Evolutionary conservation across 2,888 invertebrate species (phyloP).

Genomic region (Microplitis manilae): DNA sequence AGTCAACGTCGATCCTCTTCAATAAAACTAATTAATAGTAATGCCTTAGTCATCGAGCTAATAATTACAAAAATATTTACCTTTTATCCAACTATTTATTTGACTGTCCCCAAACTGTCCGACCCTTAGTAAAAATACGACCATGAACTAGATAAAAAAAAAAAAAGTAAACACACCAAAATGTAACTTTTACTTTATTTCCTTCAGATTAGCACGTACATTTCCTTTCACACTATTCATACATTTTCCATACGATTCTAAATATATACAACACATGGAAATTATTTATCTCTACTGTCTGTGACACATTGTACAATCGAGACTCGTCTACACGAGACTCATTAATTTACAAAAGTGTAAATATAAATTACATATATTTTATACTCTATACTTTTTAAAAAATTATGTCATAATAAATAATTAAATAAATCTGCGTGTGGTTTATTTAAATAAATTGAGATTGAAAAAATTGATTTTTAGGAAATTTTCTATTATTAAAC

Average conservation of each 20-base stretch:
- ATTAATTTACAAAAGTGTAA: not conserved
- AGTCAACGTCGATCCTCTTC: no score
- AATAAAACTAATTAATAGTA: no score
- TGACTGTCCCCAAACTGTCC: no score
- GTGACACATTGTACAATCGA: conserved; percentile 12
- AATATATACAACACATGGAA: not conserved
- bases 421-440: not conserved
- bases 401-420: not conserved
- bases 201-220: not conserved
- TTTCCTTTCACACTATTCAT: not conserved
- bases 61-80: no score
- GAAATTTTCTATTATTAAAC: no score
- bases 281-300: conserved; percentile 27
- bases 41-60: no score
- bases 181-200: not conserved
- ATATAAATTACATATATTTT: not conserved
- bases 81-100: no score
- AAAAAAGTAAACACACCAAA: not conserved
- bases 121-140: not conserved
- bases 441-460: not conserved
- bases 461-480: not conserved
- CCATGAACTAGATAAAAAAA: not conserved
- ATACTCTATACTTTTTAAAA: not conserved
- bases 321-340: not conserved
- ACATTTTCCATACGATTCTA: not conserved